These are phyloP conservation scores for Athalia cordata DNA, from an alignment of 2,888 invertebrate genomes.

Conservation along the genomic window DNA sequence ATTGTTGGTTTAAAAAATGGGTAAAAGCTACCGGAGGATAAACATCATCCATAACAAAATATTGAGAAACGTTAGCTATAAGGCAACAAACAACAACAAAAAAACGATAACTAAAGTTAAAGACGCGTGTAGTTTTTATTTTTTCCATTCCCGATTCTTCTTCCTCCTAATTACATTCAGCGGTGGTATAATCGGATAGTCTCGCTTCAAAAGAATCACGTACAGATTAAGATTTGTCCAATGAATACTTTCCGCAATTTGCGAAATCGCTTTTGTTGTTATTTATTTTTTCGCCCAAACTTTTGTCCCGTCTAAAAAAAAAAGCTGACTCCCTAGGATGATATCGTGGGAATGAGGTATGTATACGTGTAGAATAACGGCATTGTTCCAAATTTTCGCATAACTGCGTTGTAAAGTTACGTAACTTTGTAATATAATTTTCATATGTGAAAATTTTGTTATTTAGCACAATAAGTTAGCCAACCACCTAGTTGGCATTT, in stretches of 20 bases:
- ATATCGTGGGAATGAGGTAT: background rate
- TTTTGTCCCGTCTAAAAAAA: background rate
- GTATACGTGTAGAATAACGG: background rate
- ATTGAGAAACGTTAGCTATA: background rate
- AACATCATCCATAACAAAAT: background rate
- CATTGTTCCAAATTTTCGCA: constrained; percentile 34
- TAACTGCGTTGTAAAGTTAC: constrained; percentile 16
- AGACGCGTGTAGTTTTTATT: too few relatives aligned
- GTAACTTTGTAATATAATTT: constrained; percentile 21
- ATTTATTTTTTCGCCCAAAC: background rate
- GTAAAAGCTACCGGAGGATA: background rate
- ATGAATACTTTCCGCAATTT: too few relatives aligned
- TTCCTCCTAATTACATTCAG: too few relatives aligned
- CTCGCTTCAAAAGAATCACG: too few relatives aligned
- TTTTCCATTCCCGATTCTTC: too few relatives aligned
- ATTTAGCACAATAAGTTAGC: constrained; percentile 24
- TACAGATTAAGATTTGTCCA: too few relatives aligned
- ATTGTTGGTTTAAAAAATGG: too few relatives aligned
- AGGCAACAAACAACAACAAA: background rate
- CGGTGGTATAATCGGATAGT: too few relatives aligned
- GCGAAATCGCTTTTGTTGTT: too few relatives aligned
- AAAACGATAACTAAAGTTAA: too few relatives aligned
- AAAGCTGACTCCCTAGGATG: background rate
- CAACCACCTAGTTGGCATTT: constrained; percentile 16
- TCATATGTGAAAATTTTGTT: constrained; percentile 12